phyloP scores from a whole-genome alignment of 2,888 invertebrate species.

The Scaptomyza caliginosa region DNA sequence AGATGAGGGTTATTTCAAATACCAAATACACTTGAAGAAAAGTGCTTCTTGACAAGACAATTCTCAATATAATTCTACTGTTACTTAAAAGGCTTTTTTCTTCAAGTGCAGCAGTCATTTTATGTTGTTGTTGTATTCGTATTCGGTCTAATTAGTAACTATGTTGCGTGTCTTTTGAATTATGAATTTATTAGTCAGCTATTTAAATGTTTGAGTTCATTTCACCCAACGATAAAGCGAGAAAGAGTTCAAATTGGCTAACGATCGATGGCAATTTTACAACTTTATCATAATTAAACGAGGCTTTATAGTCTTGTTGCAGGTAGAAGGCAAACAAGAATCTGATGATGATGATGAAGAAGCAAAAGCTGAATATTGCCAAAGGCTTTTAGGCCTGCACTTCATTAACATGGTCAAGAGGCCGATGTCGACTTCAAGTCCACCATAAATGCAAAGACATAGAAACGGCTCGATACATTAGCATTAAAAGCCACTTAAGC shows the following conservation, averaged over 20 bases:
- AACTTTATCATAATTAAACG: conserved; percentile 77
- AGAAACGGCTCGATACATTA: conserved; percentile 66
- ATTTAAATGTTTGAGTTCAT: conserved; percentile 33
- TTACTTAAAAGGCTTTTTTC: too few relatives aligned
- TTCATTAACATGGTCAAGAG: conserved; percentile 70
- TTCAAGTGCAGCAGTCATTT: background rate
- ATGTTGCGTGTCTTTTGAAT: conserved; percentile 52
- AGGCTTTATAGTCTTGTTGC: conserved; percentile 14
- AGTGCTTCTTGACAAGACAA: too few relatives aligned
- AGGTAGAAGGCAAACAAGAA: conserved; percentile 39
- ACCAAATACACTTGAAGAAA: conserved; percentile 3
- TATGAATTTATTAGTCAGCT: conserved; percentile 70
- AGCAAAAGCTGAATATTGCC: conserved; percentile 25
- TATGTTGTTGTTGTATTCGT: background rate
- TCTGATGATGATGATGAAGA: conserved; percentile 31
- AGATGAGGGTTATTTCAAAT: conserved; percentile 26
- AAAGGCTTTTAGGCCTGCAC: conserved; percentile 55
- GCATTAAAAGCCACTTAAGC: conserved; percentile 80
- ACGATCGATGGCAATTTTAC: conserved; percentile 67
- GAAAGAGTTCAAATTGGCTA: conserved; percentile 8
- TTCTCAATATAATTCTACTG: too few relatives aligned
- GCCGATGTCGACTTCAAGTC: conserved; percentile 7
- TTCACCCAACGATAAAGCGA: background rate
- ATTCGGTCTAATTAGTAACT: conserved; percentile 28
- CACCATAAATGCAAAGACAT: conserved; percentile 36